These are phyloP conservation scores for Leptothorax acervorum DNA, from an alignment of 2,888 invertebrate genomes.

Conservation along the genomic window DNA sequence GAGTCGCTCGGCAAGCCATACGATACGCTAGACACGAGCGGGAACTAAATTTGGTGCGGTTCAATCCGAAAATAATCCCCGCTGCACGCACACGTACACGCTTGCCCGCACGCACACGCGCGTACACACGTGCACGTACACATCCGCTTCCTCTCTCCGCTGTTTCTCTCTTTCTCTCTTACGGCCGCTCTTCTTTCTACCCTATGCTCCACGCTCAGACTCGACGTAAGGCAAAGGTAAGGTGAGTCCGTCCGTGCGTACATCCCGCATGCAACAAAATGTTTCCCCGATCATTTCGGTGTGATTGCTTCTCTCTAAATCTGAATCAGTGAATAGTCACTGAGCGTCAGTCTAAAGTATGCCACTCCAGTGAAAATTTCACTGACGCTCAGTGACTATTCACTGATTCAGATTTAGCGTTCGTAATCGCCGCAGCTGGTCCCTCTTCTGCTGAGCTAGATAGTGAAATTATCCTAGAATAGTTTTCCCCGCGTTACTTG, in stretches of 20 bases:
- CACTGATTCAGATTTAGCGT: too few species aligned
- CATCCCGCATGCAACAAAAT: constrained; percentile 13
- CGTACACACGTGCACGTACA: constrained; percentile 14
- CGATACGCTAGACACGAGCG: constrained; percentile 81
- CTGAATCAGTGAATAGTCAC: too few species aligned
- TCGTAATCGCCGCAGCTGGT: not conserved
- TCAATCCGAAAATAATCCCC: constrained; percentile 82
- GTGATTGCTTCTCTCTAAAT: constrained; percentile 5
- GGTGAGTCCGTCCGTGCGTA: constrained; percentile 75
- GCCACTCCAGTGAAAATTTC: too few species aligned
- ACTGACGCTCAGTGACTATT: too few species aligned
- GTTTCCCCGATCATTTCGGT: constrained; percentile 1
- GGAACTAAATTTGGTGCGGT: constrained; percentile 85
- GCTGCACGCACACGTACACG: constrained; percentile 53
- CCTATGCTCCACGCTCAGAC: constrained; percentile 75
- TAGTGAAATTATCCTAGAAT: not conserved
- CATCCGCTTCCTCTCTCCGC: constrained; percentile 52
- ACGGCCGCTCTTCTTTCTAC: constrained; percentile 65
- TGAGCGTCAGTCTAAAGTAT: too few species aligned
- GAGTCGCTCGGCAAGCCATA: constrained; percentile 77
- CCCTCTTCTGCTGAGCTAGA: not conserved
- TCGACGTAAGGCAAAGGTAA: constrained; percentile 75
- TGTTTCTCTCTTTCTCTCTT: constrained; percentile 66
- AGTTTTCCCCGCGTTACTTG: not conserved
- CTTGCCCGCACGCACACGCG: constrained; percentile 16